Evolutionary conservation across 2,113 vertebrate genomes (phyloP).

Genomic region (Forbesichthys papilliferus): DNA sequence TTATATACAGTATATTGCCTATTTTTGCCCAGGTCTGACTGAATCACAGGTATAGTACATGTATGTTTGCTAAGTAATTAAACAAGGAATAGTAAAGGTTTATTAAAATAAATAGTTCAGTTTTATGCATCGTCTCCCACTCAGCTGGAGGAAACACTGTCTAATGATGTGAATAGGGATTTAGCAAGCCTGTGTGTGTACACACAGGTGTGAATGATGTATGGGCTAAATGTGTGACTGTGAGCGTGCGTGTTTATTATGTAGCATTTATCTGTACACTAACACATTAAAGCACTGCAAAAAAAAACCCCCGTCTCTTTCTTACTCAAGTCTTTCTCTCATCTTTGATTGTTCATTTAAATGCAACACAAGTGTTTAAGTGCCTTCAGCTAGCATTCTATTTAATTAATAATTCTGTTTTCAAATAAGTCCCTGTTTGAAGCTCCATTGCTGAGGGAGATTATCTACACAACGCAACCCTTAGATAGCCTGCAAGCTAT

Average conservation of each 20-base stretch:
- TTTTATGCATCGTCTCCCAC: slow-evolving; percentile 48
- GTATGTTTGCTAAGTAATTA: slow-evolving; percentile 43
- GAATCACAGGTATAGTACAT: slow-evolving; percentile 35
- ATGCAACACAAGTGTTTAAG: background rate
- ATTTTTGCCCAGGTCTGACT: slow-evolving; percentile 59
- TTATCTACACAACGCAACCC: too few species aligned
- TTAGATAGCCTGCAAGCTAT: background rate
- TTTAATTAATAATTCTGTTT: background rate
- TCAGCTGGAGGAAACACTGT: slow-evolving; percentile 39
- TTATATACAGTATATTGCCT: background rate
- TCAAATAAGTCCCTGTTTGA: too few species aligned
- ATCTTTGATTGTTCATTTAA: background rate
- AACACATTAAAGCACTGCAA: slow-evolving; percentile 63
- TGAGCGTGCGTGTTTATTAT: slow-evolving; percentile 19
- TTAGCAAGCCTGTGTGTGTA: slow-evolving; percentile 20
- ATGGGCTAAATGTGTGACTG: slow-evolving; percentile 1
- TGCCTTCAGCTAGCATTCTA: background rate
- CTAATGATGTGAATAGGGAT: slow-evolving; percentile 56
- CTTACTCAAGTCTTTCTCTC: background rate
- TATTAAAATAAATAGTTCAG: slow-evolving; percentile 38
- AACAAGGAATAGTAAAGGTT: slow-evolving; percentile 41
- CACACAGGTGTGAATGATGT: slow-evolving; percentile 6
- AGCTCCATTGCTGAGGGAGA: too few species aligned
- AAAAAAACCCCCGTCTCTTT: too few species aligned
- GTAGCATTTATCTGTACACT: slow-evolving; percentile 64